Base-by-base conservation (phyloP, 1,140 invertebrate genomes). In the Drosophila micromelanica region DNA sequence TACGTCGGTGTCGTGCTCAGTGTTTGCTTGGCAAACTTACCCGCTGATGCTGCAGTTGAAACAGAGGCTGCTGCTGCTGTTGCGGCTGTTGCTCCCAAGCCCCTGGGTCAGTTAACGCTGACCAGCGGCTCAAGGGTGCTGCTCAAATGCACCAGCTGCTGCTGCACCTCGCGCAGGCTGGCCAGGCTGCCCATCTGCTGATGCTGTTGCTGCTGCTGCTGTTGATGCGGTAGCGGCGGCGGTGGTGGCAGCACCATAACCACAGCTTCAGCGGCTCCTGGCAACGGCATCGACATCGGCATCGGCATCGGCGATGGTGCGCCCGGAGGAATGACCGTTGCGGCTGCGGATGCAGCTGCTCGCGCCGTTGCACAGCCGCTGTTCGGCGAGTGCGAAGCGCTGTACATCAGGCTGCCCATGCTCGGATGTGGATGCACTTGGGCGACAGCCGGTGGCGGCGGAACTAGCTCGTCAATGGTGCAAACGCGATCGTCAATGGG, bases 401-500 rank as follows among this genome's bases (percentile, higher is more conserved):
- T 80, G 45, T 90, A 85, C 87, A 90, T 75, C 17, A 87, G 64
- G 13, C 77, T 90, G 37, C 89, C 81, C 68, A 90, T 84, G 54
- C 70, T 82, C 17, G 74, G 90, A 32, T 79, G 80, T 2, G 49
- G 74, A 15, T 70, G 67, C n/a, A 70, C 54, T 43, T 70, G 59
- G 54, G 74, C 57, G 23, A 38, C 23, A 27, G 69, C 52, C 1
- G 78, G 79, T n/a, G 86, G 84, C 17, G 89, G 78, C 8, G 91
- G 84, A 5, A 91, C 74, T 35, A 92, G 61, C 17, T 92, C 91
- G 71, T 92, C 91, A 70, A 92, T 91, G 27, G 91, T 92, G 65
- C 91, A 92, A 32, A 92, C 91, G 27, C 90, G 89, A 80, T 92
- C 91, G 43, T 91, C 91, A 35, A 92, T 87, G 64, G 90, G 91